A percentile compares a stretch with the other conserved stretches of the same genome.
These are phyloP conservation scores for Tolmerus cingulatus DNA, from an alignment of 2,888 invertebrate genomes.

Conservation along the genomic window DNA sequence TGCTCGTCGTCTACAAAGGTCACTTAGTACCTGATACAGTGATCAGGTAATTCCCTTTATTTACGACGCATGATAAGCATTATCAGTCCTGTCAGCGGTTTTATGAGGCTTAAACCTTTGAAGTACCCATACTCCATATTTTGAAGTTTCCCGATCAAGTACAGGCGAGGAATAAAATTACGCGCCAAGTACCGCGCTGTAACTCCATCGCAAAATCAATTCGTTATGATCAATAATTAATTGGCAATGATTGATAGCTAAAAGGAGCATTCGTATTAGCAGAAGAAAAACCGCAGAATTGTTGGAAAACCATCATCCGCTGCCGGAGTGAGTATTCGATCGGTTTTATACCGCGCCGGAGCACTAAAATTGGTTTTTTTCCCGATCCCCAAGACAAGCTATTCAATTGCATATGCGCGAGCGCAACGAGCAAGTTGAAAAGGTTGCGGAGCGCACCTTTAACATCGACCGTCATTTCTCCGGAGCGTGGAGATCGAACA, in stretches of 20 bases:
- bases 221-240: slow-evolving; percentile 43
- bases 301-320: slow-evolving; percentile 15
- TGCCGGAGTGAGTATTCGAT: neutral
- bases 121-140: neutral
- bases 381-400: neutral
- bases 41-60: slow-evolving; percentile 24
- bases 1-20: slow-evolving; percentile 15
- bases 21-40: slow-evolving; percentile 29
- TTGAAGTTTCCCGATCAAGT: neutral
- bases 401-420: slow-evolving; percentile 27
- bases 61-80: slow-evolving; percentile 28
- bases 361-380: slow-evolving; percentile 10
- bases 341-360: neutral
- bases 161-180: neutral
- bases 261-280: slow-evolving; percentile 20
- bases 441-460: slow-evolving; percentile 27
- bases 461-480: slow-evolving; percentile 32
- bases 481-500: slow-evolving; percentile 16
- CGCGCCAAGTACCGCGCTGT: neutral
- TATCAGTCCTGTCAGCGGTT: slow-evolving; percentile 24
- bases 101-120: neutral
- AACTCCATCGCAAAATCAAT: slow-evolving; percentile 30
- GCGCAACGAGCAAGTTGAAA: neutral
- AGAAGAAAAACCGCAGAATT: slow-evolving; percentile 24
- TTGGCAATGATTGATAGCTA: slow-evolving; percentile 43